These are phyloP conservation scores for Papilio glaucus DNA, from an alignment of 1,140 invertebrate genomes.

Conservation along the genomic window DNA sequence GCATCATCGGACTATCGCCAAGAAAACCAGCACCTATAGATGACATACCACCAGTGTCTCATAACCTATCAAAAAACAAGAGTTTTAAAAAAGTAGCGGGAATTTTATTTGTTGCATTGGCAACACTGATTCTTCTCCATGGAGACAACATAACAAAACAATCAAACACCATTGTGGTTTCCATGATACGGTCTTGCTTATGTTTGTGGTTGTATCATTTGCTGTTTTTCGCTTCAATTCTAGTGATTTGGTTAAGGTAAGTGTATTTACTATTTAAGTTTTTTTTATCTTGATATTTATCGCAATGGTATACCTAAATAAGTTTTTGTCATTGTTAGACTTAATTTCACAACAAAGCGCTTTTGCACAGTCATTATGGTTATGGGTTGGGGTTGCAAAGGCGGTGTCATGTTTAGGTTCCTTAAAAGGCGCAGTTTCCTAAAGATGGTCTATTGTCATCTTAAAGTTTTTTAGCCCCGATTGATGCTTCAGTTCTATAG, in stretches of 20 bases:
- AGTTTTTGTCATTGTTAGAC: conserved; percentile 24
- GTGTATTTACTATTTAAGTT: conserved; percentile 21
- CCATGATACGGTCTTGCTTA: conserved; percentile 19
- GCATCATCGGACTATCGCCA: too few relatives aligned
- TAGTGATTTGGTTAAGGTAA: conserved; percentile 20
- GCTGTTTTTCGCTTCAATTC: conserved; percentile 24
- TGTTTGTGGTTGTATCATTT: conserved; percentile 23
- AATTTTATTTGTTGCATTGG: conserved; percentile 22
- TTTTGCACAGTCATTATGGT: conserved; percentile 14
- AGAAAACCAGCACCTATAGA: conserved; percentile 17
- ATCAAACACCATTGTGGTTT: conserved; percentile 20
- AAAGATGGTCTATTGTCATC: conserved; percentile 18
- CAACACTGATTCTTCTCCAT: conserved; percentile 19
- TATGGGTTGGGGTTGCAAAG: conserved; percentile 21
- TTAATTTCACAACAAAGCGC: conserved; percentile 20
- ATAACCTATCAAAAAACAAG: conserved; percentile 18
- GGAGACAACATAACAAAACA: conserved; percentile 20
- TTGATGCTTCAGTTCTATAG: conserved; percentile 17
- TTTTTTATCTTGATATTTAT: conserved; percentile 19
- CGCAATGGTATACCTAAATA: conserved; percentile 18
- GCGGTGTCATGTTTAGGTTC: conserved; percentile 13
- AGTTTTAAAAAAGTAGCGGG: conserved; percentile 22
- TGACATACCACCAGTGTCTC: conserved; percentile 16
- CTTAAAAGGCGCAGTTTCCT: conserved; percentile 22
- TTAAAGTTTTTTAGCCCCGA: conserved; percentile 22